Percentiles rank a stretch among this genome's conserved stretches.
Evolutionary conservation across 1,140 invertebrate genomes (phyloP).

Genomic region (Drosophila jambulina): DNA sequence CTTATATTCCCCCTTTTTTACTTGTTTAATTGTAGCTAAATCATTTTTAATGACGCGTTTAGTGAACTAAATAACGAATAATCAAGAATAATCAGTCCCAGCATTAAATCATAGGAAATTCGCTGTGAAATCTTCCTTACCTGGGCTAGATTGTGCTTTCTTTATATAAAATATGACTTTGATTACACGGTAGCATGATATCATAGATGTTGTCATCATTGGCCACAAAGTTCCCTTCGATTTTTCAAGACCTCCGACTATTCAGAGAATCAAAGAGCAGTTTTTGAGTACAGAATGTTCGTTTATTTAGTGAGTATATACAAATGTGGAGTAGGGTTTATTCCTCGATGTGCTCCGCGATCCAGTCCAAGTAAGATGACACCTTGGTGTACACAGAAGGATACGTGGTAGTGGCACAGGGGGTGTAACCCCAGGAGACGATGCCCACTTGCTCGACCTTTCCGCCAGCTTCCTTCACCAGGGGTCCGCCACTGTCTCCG

Average conservation of each 20-base stretch:
- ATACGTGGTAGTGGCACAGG: slow-evolving; percentile 87
- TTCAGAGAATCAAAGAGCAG: too few species aligned
- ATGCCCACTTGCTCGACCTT: slow-evolving; percentile 86
- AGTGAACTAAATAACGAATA: background rate
- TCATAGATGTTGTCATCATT: slow-evolving; percentile 14
- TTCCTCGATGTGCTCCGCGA: slow-evolving; percentile 11
- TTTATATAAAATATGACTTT: slow-evolving; percentile 4
- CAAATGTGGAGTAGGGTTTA: background rate
- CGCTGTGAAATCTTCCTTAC: background rate
- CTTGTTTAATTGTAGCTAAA: background rate
- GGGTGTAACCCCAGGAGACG: slow-evolving; percentile 91
- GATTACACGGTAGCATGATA: slow-evolving; percentile 6
- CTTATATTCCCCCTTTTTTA: background rate
- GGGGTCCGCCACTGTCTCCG: slow-evolving; percentile 89
- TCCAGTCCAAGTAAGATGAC: background rate
- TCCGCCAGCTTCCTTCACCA: slow-evolving; percentile 52
- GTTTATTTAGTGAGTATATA: slow-evolving; percentile 13
- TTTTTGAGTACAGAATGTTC: slow-evolving; percentile 27
- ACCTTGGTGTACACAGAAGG: slow-evolving; percentile 89
- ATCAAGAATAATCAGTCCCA: background rate
- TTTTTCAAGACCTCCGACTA: background rate
- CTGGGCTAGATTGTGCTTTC: background rate
- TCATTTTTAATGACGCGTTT: slow-evolving; percentile 1
- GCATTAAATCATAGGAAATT: background rate
- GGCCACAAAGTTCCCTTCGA: background rate